Percentiles rank a stretch among this genome's conserved stretches.
phyloP scores from a whole-genome alignment of 2,113 vertebrate genomes.

The Alethe diademata region DNA sequence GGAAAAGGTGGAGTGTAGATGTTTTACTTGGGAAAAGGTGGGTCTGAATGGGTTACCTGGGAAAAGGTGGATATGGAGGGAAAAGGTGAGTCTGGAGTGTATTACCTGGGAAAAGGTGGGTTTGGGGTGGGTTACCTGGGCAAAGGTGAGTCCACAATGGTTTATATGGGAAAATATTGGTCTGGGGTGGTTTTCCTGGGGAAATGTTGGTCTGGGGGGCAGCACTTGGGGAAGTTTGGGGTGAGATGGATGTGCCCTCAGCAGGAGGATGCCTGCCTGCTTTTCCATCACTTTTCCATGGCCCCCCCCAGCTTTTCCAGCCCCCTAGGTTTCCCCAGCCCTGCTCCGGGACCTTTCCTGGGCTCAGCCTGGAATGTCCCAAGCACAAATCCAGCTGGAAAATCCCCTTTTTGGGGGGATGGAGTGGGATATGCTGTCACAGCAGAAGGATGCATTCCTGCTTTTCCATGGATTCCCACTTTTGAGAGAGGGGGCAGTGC shows the following conservation, averaged over 20 bases:
- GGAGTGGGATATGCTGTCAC: fast-evolving
- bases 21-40: neutral
- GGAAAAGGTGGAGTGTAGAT: neutral
- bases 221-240: neutral
- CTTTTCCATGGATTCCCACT: neutral
- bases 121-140: neutral
- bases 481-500: neutral
- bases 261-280: neutral
- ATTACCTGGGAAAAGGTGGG: neutral
- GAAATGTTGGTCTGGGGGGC: neutral
- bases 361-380: neutral
- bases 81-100: too few species aligned
- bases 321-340: neutral
- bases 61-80: neutral
- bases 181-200: neutral
- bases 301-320: neutral
- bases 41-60: too few species aligned
- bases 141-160: neutral
- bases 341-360: neutral
- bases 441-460: fast-evolving
- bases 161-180: neutral
- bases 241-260: neutral
- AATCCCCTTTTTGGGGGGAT: fast-evolving
- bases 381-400: neutral
- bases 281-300: neutral